Percentiles rank a stretch among this genome's conserved stretches.
phyloP scores from a whole-genome alignment of 1,140 invertebrate species.

The Halesus radiatus region DNA sequence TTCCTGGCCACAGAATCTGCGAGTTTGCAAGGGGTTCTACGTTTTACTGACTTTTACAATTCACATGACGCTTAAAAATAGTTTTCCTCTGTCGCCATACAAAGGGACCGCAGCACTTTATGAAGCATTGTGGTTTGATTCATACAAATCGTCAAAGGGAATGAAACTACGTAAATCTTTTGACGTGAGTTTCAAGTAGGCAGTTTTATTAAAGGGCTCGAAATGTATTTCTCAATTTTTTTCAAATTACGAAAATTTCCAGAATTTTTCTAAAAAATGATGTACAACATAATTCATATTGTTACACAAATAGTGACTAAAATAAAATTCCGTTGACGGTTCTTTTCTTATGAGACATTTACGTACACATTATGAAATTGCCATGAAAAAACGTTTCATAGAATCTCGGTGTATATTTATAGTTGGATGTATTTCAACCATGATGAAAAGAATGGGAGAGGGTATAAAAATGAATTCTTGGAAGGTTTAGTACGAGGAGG shows the following conservation, averaged over 20 bases:
- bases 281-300: too few species aligned
- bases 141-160: background rate
- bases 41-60: slow-evolving; percentile 17
- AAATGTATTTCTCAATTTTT: background rate
- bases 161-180: background rate
- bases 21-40: background rate
- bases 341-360: too few species aligned
- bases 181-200: background rate
- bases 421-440: too few species aligned
- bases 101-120: slow-evolving; percentile 4
- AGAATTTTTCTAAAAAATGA: background rate
- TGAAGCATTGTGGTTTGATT: slow-evolving; percentile 1
- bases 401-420: too few species aligned
- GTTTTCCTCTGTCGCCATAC: background rate
- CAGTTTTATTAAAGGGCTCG: background rate
- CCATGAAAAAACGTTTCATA: too few species aligned
- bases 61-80: slow-evolving; percentile 6
- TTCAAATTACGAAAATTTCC: background rate
- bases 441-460: too few species aligned
- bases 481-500: too few species aligned
- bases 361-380: too few species aligned
- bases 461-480: too few species aligned
- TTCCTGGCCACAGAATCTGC: too few species aligned
- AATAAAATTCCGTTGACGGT: too few species aligned
- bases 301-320: too few species aligned